Base-by-base conservation (phyloP, 2,888 invertebrate genomes). In the Phyllotreta striolata region DNA sequence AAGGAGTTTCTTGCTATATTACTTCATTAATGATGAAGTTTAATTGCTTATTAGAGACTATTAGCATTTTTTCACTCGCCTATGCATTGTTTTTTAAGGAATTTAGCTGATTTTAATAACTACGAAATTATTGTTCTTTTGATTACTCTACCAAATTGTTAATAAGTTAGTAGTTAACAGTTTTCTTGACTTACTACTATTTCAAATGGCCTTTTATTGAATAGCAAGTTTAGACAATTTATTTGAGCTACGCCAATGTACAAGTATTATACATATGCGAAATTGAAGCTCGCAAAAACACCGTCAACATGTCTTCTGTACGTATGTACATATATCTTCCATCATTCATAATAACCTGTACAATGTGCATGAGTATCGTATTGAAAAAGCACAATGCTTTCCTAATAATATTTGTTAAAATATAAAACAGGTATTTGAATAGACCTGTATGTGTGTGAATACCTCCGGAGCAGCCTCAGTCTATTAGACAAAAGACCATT, bases 401-500 rank as follows among this genome's bases (percentile, higher is more conserved):
- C 70, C 73, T 72, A 73, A 70, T 71, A 72, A 70, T 70, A 70
- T 73, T 73, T 72, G 67, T 69, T 66, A 70, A 68, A 63, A 69
- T 70, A 73, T 69, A 72, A 72, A 70, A 73, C 72, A 73, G 69
- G 73, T 72, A 73, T 73, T 66, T 72, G 70, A 72, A 72, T 70
- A 69, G 70, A 68, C 67, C 66, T 69, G 67, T 66, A 56, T 69
- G 69, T 68, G 65, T 66, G 60, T 69, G 69, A 69, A 69, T 69
- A 62, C 66, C 66, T 59, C 63, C 47, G 39, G 59, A 65, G 47
- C 60, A 41, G 58, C 57, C 59, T 57, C 66, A 64, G 64, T 70
- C 68, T 70, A 71, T 68, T 75, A 74, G 75, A 75, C 75, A 75
- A 75, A 74, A 70, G 74, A 63, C 68, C 72, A 72, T 72, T 72